Evolutionary conservation across 2,888 invertebrate species (phyloP).

Genomic region (Chalcis sispes): DNA sequence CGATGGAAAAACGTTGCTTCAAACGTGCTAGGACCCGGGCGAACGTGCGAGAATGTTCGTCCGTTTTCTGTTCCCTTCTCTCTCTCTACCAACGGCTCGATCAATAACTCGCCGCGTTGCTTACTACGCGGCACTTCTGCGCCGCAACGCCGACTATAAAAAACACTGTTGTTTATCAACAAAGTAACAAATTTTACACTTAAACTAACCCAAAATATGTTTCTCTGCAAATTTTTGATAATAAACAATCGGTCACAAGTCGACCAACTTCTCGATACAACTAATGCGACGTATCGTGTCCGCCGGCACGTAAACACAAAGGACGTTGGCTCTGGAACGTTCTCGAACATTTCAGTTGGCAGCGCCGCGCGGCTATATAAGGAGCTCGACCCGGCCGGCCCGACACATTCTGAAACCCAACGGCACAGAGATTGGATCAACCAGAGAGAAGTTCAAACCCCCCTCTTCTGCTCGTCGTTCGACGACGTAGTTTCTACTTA

Average conservation of each 20-base stretch:
- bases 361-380: conserved; percentile 69
- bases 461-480: conserved; percentile 60
- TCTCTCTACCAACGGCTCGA: conserved; percentile 58
- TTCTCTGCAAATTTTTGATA: background rate
- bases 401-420: conserved; percentile 71
- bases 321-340: conserved; percentile 57
- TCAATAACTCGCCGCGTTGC: conserved; percentile 66
- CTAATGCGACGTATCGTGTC: background rate
- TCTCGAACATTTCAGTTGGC: conserved; percentile 34
- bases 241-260: background rate
- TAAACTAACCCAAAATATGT: background rate
- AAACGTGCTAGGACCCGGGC: too few species aligned
- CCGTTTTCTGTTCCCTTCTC: conserved; percentile 26
- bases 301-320: conserved; percentile 36
- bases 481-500: conserved; percentile 61
- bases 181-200: background rate
- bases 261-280: too few species aligned
- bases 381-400: conserved; percentile 59
- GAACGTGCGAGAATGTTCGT: conserved; percentile 73
- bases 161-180: background rate
- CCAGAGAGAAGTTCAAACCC: conserved; percentile 53
- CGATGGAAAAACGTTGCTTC: background rate
- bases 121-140: conserved; percentile 12
- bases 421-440: conserved; percentile 63
- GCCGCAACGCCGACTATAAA: background rate